Evolutionary conservation across 2,888 invertebrate genomes (phyloP).

Genomic region (Brachyopa scutellaris): DNA sequence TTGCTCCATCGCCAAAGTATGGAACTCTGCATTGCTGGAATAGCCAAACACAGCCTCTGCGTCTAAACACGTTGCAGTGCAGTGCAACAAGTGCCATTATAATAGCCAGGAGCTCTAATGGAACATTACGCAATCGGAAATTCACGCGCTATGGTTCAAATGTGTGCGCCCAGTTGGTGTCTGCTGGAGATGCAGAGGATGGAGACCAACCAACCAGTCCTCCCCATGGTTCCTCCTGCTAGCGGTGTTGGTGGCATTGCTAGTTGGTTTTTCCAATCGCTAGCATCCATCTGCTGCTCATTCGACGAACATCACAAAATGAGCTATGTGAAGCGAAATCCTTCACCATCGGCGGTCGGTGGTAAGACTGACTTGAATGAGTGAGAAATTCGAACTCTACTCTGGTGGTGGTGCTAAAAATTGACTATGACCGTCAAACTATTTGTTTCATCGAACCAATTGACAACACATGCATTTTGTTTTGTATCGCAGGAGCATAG

Average conservation of each 20-base stretch:
- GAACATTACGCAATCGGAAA: slow-evolving; percentile 71
- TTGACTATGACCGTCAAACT: slow-evolving; percentile 72
- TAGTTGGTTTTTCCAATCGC: slow-evolving; percentile 64
- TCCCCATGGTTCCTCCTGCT: slow-evolving; percentile 7
- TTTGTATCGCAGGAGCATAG: slow-evolving; percentile 40
- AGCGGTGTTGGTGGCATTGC: slow-evolving; percentile 36
- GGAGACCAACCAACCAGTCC: slow-evolving; percentile 38
- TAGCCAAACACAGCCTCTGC: slow-evolving; percentile 28
- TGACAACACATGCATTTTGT: slow-evolving; percentile 67
- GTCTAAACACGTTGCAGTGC: slow-evolving; percentile 6
- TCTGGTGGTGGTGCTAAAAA: slow-evolving; percentile 67
- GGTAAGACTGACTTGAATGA: background rate
- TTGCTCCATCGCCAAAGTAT: background rate
- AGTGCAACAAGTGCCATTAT: slow-evolving; percentile 71
- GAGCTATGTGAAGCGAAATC: slow-evolving; percentile 57
- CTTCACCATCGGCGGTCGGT: slow-evolving; percentile 19
- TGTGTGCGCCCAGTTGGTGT: slow-evolving; percentile 62
- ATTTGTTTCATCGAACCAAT: slow-evolving; percentile 72
- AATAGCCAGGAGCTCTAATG: slow-evolving; percentile 71
- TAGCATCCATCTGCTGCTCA: slow-evolving; percentile 64
- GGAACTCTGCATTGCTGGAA: slow-evolving; percentile 28
- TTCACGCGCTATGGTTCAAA: slow-evolving; percentile 60
- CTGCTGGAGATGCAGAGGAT: slow-evolving; percentile 20
- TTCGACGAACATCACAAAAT: slow-evolving; percentile 50
- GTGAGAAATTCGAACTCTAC: slow-evolving; percentile 45